Evolutionary conservation across 2,797 vertebrate species (phyloP).

Genomic region (Eulemur mongoz): DNA sequence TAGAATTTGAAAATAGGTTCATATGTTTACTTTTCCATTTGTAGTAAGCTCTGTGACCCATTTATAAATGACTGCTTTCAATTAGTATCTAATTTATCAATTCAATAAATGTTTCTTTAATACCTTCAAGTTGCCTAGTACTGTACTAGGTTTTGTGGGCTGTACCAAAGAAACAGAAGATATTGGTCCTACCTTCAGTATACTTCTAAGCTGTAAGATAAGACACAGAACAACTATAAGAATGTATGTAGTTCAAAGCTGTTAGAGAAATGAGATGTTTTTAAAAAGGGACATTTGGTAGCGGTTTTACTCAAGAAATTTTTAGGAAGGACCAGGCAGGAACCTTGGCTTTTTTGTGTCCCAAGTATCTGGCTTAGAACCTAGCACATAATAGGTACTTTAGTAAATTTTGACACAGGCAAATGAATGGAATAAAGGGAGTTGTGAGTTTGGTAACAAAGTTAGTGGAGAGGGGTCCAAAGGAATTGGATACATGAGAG

Average conservation of each 20-base stretch:
- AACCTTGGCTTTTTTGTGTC: constrained; percentile 18
- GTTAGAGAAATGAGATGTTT: constrained; percentile 29
- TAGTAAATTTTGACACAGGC: neutral
- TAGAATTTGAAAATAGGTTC: constrained; percentile 18
- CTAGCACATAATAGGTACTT: neutral
- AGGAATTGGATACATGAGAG: neutral
- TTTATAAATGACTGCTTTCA: constrained; percentile 33
- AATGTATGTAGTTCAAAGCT: constrained; percentile 18
- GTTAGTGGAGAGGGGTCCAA: neutral
- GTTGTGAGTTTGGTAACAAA: neutral
- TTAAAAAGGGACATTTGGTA: constrained; percentile 4
- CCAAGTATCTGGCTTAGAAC: neutral
- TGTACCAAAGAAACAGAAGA: neutral
- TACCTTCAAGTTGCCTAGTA: neutral
- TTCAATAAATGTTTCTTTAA: constrained; percentile 20
- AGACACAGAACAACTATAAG: neutral
- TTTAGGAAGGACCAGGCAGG: neutral
- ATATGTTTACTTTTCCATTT: constrained; percentile 19
- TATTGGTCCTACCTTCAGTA: neutral
- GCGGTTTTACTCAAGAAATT: neutral
- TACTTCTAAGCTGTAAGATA: neutral
- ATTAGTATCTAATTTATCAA: neutral
- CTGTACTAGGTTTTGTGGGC: neutral
- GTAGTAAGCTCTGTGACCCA: neutral
- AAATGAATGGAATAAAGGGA: constrained; percentile 9